phyloP scores from a whole-genome alignment of 35 echinoderm and acorn worm genomes.

The Anneissia japonica region DNA sequence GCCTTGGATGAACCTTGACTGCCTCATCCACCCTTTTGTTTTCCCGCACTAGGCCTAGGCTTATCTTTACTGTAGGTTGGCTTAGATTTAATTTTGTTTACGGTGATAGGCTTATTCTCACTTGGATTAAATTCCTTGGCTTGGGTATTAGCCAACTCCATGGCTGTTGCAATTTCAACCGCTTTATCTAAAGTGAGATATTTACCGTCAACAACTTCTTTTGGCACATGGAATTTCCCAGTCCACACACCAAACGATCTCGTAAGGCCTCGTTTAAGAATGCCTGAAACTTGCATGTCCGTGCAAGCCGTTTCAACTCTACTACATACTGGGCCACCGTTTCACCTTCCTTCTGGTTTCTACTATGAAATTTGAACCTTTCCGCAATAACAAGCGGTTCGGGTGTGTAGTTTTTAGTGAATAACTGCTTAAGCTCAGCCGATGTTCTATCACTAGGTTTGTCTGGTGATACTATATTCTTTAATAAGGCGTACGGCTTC shows the following conservation, averaged over 20 bases:
- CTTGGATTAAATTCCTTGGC: too few relatives aligned
- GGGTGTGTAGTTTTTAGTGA: slow-evolving; percentile 4
- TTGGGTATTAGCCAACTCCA: too few relatives aligned
- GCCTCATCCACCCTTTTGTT: too few relatives aligned
- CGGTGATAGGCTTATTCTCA: too few relatives aligned
- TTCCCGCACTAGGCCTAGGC: too few relatives aligned
- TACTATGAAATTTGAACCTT: slow-evolving; percentile 30
- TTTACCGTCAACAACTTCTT: too few relatives aligned
- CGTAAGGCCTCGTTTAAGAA: not conserved
- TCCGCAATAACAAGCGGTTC: slow-evolving; percentile 25
- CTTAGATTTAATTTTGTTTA: too few relatives aligned
- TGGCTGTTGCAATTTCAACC: too few relatives aligned
- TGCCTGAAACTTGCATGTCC: not conserved
- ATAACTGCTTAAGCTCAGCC: not conserved
- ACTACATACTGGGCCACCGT: not conserved
- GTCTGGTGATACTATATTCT: slow-evolving; percentile 3
- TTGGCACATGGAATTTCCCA: too few relatives aligned
- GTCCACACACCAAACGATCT: not conserved
- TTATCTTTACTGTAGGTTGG: too few relatives aligned
- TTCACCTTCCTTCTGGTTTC: not conserved
- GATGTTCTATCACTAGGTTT: slow-evolving; percentile 19
- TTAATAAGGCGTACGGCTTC: slow-evolving; percentile 10
- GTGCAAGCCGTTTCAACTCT: not conserved
- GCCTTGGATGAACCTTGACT: too few relatives aligned
- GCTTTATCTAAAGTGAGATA: too few relatives aligned